Base-by-base conservation (phyloP, 1,140 invertebrate species). In the Probaryconus sp. region DNA sequence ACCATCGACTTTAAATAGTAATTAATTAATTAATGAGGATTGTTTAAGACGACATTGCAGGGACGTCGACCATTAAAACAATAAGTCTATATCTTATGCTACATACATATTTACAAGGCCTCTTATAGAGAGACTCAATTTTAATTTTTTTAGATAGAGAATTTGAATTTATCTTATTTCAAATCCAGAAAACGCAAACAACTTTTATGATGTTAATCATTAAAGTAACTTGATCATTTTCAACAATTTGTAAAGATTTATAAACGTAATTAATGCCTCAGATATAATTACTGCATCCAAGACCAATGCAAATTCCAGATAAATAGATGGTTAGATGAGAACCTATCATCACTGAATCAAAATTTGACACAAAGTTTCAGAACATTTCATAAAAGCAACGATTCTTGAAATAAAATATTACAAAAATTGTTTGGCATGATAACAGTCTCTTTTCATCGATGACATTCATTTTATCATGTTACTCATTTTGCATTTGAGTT, bases 21-120 rank as follows among this genome's bases (percentile, higher is more conserved):
- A n/a, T n/a, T n/a, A n/a, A n/a, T n/a, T n/a, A n/a, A n/a, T n/a
- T n/a, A 53, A 58, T 72, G 51, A 58, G 51, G 65, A 53, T 51
- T 48, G 40, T 70, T 69, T 56, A 69, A 60, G 73, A 76, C 61
- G 50, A 67, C 48, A 67, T 79, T 75, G 78, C 81, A 83, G 80
- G 80, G 78, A 81, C 81, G 82, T 83, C 81, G 82, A 86, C 78
- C 81, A 79, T 80, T 78, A 83, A 80, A 86, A 85, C 80, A 86
- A 87, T 83, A 86, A 83, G 76, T 85, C 79, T 86, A 85, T 87
- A 81, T 85, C 86, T 84, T 76, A 78, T 76, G 78, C 84, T 87
- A 87, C 84, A 85, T 87, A 87, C 85, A 87, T 87, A 87, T 87
- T 82, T 87, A 87, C 85, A 87, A 74, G 60, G 63, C 72, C 81